phyloP scores from a whole-genome alignment of 1,140 invertebrate species.

The Saccostrea glomerata region DNA sequence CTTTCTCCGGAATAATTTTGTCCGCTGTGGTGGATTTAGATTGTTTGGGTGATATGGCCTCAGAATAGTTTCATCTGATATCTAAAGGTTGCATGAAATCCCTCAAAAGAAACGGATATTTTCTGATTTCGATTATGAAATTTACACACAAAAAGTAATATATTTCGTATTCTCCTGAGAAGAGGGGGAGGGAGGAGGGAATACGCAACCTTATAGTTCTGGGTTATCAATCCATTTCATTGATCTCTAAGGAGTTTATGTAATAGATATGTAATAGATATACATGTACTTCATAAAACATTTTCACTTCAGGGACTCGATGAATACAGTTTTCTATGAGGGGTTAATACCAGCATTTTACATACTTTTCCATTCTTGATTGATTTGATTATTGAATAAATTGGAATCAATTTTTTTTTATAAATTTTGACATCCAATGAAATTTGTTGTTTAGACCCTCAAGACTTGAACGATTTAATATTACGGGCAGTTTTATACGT shows the following conservation, averaged over 20 bases:
- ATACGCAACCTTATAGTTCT: neutral
- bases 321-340: neutral
- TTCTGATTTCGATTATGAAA: neutral
- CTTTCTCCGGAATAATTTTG: neutral
- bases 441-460: neutral
- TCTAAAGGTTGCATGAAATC: neutral
- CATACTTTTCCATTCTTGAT: neutral
- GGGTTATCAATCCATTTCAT: neutral
- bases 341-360: neutral
- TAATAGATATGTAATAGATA: neutral
- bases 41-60: neutral
- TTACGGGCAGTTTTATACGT: neutral
- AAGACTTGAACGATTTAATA: neutral
- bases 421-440: neutral
- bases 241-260: neutral
- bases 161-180: neutral
- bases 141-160: neutral
- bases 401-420: neutral
- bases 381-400: neutral
- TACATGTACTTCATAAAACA: neutral
- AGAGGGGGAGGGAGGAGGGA: neutral
- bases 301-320: neutral
- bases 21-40: neutral
- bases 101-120: neutral
- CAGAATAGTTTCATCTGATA: neutral